Conservation (phyloP, 2,888 invertebrate genomes). For the Xanthorhoe designata region DNA sequence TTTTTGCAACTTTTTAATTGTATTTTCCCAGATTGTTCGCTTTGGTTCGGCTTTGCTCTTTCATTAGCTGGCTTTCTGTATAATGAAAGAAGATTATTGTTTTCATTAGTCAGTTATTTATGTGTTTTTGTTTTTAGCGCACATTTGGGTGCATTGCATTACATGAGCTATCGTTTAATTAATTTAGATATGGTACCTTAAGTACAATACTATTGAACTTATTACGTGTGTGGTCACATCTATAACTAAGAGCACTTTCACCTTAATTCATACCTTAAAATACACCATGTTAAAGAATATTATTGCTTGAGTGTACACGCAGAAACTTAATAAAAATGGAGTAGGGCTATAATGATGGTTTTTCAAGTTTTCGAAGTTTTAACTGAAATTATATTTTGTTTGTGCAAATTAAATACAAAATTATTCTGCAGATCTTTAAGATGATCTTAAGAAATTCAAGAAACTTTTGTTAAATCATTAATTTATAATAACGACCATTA, state of each 20-base stretch:
- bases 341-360: too few species aligned
- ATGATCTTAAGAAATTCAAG: too few species aligned
- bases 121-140: background rate
- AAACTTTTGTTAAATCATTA: too few species aligned
- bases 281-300: background rate
- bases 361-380: too few species aligned
- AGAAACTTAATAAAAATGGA: background rate
- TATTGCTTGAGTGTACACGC: conserved; percentile 16
- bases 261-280: background rate
- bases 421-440: too few species aligned
- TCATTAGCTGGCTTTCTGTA: background rate
- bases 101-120: conserved; percentile 12
- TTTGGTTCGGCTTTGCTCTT: background rate
- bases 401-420: too few species aligned
- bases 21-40: conserved; percentile 35
- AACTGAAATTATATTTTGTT: too few species aligned
- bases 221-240: too few species aligned
- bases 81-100: conserved; percentile 15
- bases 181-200: too few species aligned
- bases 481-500: too few species aligned
- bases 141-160: background rate
- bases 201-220: too few species aligned
- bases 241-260: background rate
- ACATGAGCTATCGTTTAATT: too few species aligned
- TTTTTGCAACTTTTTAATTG: conserved; percentile 47